Percentiles rank a stretch among this genome's conserved stretches.
phyloP scores from a whole-genome alignment of 2,113 vertebrate species.

The Struthidea cinerea region DNA sequence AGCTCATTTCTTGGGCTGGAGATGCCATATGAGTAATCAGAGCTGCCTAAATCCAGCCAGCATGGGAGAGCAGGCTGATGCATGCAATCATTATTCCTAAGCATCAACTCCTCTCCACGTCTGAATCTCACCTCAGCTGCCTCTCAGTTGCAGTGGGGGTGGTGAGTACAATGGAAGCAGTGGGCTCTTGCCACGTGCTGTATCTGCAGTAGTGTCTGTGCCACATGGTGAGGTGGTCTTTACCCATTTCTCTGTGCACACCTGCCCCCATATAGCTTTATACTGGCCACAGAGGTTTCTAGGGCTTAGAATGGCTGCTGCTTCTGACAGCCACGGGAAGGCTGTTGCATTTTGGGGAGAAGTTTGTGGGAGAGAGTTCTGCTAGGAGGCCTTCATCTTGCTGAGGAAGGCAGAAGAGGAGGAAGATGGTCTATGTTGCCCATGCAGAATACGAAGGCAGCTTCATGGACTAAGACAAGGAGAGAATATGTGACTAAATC shows the following conservation, averaged over 20 bases:
- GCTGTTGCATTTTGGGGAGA: not conserved
- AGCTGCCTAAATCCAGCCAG: not conserved
- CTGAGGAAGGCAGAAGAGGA: not conserved
- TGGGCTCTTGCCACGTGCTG: accelerated
- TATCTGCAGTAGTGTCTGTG: not conserved
- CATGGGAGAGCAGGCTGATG: not conserved
- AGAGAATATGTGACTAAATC: not conserved
- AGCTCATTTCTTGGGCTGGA: not conserved
- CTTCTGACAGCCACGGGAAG: not conserved
- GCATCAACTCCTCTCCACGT: not conserved
- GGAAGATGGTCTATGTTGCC: not conserved
- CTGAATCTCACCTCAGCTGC: not conserved
- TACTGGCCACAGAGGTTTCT: not conserved
- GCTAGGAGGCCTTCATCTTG: not conserved
- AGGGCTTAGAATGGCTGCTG: not conserved
- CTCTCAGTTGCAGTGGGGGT: not conserved
- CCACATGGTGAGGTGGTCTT: not conserved
- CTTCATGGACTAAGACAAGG: not conserved
- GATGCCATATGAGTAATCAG: not conserved
- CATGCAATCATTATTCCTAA: not conserved
- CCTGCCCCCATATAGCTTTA: not conserved
- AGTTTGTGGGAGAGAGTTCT: not conserved
- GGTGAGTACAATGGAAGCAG: not conserved
- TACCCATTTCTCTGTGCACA: not conserved
- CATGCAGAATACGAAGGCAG: not conserved